Evolutionary conservation across 2,113 vertebrate genomes (phyloP).

Genomic region (Axis porcinus): DNA sequence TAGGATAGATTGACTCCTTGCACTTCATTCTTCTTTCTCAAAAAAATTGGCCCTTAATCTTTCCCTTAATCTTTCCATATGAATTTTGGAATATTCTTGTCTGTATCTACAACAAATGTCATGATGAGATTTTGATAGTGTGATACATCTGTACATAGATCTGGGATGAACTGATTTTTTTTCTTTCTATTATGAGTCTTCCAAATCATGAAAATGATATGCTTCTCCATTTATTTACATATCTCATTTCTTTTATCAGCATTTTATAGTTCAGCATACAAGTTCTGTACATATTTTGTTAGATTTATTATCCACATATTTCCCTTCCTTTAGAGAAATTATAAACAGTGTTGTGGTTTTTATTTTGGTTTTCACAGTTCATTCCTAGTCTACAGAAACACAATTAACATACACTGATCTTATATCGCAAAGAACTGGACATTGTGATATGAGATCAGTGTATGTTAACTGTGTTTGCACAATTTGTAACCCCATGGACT

Average conservation of each 20-base stretch:
- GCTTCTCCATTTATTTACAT: not conserved
- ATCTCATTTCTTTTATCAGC: not conserved
- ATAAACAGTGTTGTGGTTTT: not conserved
- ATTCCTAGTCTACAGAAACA: not conserved
- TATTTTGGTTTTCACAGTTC: not conserved
- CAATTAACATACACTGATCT: not conserved
- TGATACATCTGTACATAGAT: not conserved
- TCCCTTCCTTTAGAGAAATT: not conserved
- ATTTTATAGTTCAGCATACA: not conserved
- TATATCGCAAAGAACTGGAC: not conserved
- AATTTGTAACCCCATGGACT: too few species aligned
- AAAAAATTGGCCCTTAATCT: not conserved
- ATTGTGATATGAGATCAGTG: too few species aligned
- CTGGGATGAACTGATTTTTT: not conserved
- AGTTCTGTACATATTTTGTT: not conserved
- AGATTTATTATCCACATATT: not conserved
- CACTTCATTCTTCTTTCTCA: not conserved
- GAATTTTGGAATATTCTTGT: not conserved
- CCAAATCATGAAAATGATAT: not conserved
- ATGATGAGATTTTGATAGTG: not conserved
- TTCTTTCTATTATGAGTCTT: not conserved
- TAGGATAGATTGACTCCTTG: not conserved
- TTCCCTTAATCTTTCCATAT: not conserved
- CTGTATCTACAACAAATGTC: not conserved
- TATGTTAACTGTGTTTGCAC: too few species aligned